Base-by-base conservation (phyloP, 2,888 invertebrate genomes). In the Encarsia formosa region DNA sequence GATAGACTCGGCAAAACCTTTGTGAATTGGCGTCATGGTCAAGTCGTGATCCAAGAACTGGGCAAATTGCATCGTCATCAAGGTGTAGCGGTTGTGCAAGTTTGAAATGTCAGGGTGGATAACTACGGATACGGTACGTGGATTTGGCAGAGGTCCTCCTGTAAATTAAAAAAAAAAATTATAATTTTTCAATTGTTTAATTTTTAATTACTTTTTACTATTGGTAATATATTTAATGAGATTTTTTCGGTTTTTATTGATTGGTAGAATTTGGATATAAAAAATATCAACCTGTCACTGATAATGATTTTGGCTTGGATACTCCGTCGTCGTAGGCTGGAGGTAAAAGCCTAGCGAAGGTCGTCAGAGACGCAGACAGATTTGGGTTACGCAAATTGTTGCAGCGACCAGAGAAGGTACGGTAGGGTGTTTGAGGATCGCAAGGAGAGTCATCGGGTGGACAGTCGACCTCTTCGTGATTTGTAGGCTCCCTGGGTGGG, bases 61-160 rank as follows among this genome's bases (percentile, higher is more conserved):
- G 0, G 93, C 95, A 65, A 86, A 95, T 77, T 95, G 95, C 95
- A 96, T 96, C 34, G 89, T 82, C 88, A 95, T 90, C 16, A 95
- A 77, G 0, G 92, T 88, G 74, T 95, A 94, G 5, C 91, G 80
- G 0, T 86, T 86, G 68, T 93, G 92, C 18, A 93, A 78, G 69
- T 93, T 90, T 26, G 91, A 91, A 53, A 93, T 91, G 66, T 94
- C 93, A 0, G 92, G 90, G 72, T 96, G 96, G 42, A 96, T 88
- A 1, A 86, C 83, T 0, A 91, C 88, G 1, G 94, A 94, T 31
- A 96, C 83, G 0, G 86, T 78, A 34, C 96, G 79, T 0, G 95
- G 91, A 22, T 92, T 91, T 0, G 95, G 95, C 18, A 96, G 75
- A 0, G 83, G 82, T 0, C 77, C 76, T 3, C 94, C 93, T 52